Base-by-base conservation (phyloP, 2,797 vertebrate species). In the Chelmon rostratus region DNA sequence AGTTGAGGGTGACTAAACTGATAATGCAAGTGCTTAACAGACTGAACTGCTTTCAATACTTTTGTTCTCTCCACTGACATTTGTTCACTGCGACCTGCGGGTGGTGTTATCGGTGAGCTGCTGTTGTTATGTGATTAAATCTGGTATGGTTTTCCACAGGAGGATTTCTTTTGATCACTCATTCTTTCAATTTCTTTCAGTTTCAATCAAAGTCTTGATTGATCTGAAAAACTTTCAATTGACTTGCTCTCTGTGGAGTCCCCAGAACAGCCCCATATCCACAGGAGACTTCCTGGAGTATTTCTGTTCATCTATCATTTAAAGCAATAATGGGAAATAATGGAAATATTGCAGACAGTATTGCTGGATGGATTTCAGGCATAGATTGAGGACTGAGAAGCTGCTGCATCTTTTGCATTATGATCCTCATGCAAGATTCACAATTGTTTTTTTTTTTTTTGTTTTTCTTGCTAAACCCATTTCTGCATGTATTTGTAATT, bases 1-100 rank as follows among this genome's bases (percentile, higher is more conserved):
- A 76, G 72, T 1, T 53, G n/a, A 76, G 21, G 56, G 12, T 31
- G 35, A 56, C n/a, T 38, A 61, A 64, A 54, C 38, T 23, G 50
- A 78, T 33, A n/a, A 42, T 52, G 28, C 38, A 53, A 38, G 66
- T 40, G 61, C 54, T 66, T 16, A 18, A 46, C 42, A 54, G 25
- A 65, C 23, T 52, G 21, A 40, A 12, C 25, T 66, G 54, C 23
- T 33, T 33, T 50, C 35, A 31, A 7, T 52, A 56, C 35, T 52
- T 77, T 50, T 46, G 25, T 66, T 57, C 58, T 46, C 52, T 58
- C 16, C 28, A 18, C 58, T 58, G 58, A 38, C 25, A 47, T 52
- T 23, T 42, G 65, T 42, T 73, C 40, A 25, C 38, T 15, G n/a
- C 31, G 25, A 21, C 21, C 79, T 56, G 68, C 8, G 1, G 35